Evolutionary conservation across 2,797 vertebrate genomes (phyloP).

Genomic region (Botia kubotai): DNA sequence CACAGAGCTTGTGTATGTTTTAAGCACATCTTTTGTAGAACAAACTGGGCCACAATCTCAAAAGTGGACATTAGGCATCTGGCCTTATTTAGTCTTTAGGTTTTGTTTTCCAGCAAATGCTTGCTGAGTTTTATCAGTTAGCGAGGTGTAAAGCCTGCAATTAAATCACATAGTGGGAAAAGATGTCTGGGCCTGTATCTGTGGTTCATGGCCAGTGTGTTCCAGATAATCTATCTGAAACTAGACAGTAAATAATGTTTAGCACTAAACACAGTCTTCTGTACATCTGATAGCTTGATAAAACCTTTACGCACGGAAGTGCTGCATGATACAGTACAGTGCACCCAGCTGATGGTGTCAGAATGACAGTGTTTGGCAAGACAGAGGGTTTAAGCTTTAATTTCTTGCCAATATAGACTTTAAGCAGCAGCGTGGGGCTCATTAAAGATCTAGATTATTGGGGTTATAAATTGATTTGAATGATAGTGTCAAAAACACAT

Average conservation of each 20-base stretch:
- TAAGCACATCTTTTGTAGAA: not conserved
- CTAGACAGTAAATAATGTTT: constrained; percentile 20
- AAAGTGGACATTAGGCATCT: not conserved
- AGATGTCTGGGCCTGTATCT: not conserved
- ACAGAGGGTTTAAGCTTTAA: not conserved
- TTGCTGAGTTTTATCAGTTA: not conserved
- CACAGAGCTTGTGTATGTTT: not conserved
- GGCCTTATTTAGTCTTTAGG: not conserved
- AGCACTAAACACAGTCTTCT: not conserved
- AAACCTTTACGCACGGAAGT: not conserved
- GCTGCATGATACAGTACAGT: not conserved
- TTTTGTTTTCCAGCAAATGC: not conserved
- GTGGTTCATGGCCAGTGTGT: constrained; percentile 4
- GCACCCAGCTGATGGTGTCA: not conserved
- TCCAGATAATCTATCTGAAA: constrained; percentile 22
- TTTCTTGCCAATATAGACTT: not conserved
- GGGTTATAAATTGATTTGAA: not conserved
- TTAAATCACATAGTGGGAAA: not conserved
- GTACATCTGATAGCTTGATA: not conserved
- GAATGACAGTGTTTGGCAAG: not conserved
- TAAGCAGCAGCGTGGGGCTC: not conserved
- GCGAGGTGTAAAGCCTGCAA: not conserved
- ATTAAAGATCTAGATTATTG: not conserved
- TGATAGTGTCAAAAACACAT: not conserved
- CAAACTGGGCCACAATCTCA: not conserved